Evolutionary conservation across 2,888 invertebrate species (phyloP), one percentile per base, ranked within the genome.

Genomic region (Esperia sulphurella): DNA sequence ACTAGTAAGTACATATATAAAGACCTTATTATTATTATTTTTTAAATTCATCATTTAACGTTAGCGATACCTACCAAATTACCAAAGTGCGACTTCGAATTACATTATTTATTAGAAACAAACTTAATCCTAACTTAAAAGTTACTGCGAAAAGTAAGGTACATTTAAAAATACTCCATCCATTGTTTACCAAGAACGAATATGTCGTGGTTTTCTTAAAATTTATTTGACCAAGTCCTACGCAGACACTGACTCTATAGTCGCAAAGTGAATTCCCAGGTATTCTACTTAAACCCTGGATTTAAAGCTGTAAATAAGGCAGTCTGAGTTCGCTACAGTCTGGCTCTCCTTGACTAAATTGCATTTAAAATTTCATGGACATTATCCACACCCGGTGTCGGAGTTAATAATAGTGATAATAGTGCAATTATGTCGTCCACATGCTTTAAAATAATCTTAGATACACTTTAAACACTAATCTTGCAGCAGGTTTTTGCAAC

Each of bases 341-440:
- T 37, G n/a, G 29, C 30, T 40, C 10, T 44, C 44, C 38, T 40
- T 45, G 40, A 40, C 40, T 45, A 45, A 54, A 56, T 58, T 50
- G 44, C 46, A 40, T 54, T 51, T 55, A 48, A 50, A 54, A 53
- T 48, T 55, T 46, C 49, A 48, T 35, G 37, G 31, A 45, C 55
- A 56, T 59, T 57, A 57, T 53, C 61, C 49, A 50, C 56, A 58
- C 58, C 49, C 45, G 53, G 54, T 50, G 54, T 50, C 48, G 31
- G 46, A 52, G 47, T 42, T 51, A 40, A 55, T 61, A 57, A 57
- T 59, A 59, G 58, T 60, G 55, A 54, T 64, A 61, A 64, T 63
- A 60, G 59, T 50, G 57, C 61, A 51, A 59, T 65, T 55, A 61
- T 49, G 50, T 45, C 52, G 39, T 45, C 46, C 54, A 43, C 54